Evolutionary conservation across 2,888 invertebrate species (phyloP), one percentile per base, ranked within the genome.

Genomic region (Noctua pronuba): DNA sequence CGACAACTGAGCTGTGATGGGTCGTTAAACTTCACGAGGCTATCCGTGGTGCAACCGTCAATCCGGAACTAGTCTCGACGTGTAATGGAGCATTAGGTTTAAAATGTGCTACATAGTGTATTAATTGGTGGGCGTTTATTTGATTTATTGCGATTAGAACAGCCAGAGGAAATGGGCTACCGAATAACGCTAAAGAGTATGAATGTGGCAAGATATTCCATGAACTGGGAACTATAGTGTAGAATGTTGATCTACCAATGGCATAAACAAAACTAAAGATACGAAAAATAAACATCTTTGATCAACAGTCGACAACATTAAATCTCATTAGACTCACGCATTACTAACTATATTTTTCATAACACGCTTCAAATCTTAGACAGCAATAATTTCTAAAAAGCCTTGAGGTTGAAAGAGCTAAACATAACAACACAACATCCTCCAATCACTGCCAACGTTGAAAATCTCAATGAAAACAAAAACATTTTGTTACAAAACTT

Each of bases 21-120:
- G 88, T 89, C 90, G 90, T 92, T 91, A 91, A 91, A 91, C 88
- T 89, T 89, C 85, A 91, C 86, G 92, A 89, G 88, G 86, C 87
- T 83, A 85, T 87, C 83, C 82, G 86, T 79, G 78, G 76, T 75
- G 79, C 80, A 79, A 73, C 79, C 84, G 81, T 84, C 82, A 80
- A 82, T 73, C 72, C 80, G 74, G 78, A 83, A 76, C 76, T 79
- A 72, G 77, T 74, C 80, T 80, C 79, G 74, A 44, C 65, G 35
- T 69, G 65, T 79, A 75, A 87, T 86, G 75, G 80, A 70, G 77
- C 75, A 83, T 83, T 85, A 86, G 80, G 75, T 69, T 87, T 73
- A 73, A 77, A 87, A 83, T 80, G 70, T 86, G 55, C 62, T 77
- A 64, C 78, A 76, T 58, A 76, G 58, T 44, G n/a, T 64, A 79